These are phyloP conservation scores for Megaustenia siamemsis DNA, from an alignment of 2,888 invertebrate genomes.

Conservation along the genomic window DNA sequence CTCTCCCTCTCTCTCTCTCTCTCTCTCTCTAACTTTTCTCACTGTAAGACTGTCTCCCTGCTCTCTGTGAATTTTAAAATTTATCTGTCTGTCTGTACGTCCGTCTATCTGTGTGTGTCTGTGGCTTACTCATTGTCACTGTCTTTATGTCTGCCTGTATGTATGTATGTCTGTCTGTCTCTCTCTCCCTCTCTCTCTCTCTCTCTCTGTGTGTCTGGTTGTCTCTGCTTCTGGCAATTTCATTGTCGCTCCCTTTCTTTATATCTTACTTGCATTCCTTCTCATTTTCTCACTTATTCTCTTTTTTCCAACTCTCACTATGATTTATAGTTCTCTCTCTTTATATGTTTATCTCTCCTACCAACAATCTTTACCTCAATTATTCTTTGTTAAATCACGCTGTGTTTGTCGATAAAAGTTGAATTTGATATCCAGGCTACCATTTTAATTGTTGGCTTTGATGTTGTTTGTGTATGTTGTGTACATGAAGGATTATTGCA, in stretches of 20 bases:
- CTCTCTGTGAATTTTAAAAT: not conserved
- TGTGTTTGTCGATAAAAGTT: too few relatives aligned
- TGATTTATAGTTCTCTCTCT: not conserved
- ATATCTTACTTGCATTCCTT: not conserved
- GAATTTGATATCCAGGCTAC: too few relatives aligned
- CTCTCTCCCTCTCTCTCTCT: slow-evolving; percentile 33
- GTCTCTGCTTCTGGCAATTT: not conserved
- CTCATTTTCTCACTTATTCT: not conserved
- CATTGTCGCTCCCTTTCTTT: not conserved
- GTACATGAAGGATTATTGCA: too few relatives aligned
- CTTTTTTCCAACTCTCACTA: not conserved
- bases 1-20: slow-evolving; percentile 34
- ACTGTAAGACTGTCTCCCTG: not conserved
- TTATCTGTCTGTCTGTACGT: slow-evolving; percentile 26
- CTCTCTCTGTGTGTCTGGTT: slow-evolving; percentile 14
- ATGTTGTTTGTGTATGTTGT: too few relatives aligned
- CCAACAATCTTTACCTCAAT: not conserved
- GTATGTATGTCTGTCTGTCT: too few relatives aligned
- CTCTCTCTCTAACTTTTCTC: not conserved
- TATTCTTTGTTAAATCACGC: too few relatives aligned
- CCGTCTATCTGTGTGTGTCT: not conserved
- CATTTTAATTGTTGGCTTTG: too few relatives aligned
- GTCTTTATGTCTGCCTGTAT: too few relatives aligned
- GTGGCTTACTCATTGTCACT: not conserved
- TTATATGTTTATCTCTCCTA: not conserved